Percentiles rank a stretch among this genome's conserved stretches.
Evolutionary conservation across 1,140 invertebrate genomes (phyloP).

Genomic region (Monochamus saltuarius): DNA sequence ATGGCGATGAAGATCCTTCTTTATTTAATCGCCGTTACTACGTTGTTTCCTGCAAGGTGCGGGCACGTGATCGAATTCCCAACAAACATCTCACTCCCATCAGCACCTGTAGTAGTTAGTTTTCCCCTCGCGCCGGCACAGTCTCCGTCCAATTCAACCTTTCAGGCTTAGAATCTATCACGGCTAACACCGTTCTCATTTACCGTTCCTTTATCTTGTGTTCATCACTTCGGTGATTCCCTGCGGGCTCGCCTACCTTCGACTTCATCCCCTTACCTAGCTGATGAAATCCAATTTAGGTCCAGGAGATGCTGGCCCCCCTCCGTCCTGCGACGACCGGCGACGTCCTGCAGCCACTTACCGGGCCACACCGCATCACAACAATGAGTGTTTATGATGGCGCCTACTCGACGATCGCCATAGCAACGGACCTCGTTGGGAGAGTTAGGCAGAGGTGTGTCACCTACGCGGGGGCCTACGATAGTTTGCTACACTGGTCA

Average conservation of each 20-base stretch:
- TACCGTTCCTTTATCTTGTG: constrained; percentile 39
- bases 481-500: too few relatives aligned
- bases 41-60: constrained; percentile 27
- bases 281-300: constrained; percentile 49
- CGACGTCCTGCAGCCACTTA: constrained; percentile 47
- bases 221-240: constrained; percentile 27
- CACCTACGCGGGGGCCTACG: constrained; percentile 30
- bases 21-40: constrained; percentile 27
- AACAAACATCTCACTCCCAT: constrained; percentile 26
- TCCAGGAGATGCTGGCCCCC: constrained; percentile 28
- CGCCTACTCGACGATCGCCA: constrained; percentile 51
- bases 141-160: constrained; percentile 12
- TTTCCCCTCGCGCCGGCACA: constrained; percentile 11
- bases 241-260: constrained; percentile 22
- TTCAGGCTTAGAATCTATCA: constrained; percentile 28
- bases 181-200: constrained; percentile 37
- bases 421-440: constrained; percentile 42
- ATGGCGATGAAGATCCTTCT: constrained; percentile 24
- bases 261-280: constrained; percentile 24
- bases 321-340: constrained; percentile 22
- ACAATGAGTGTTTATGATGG: constrained; percentile 54
- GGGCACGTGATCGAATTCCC: constrained; percentile 36
- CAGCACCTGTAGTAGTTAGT: constrained; percentile 31
- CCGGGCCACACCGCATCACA: constrained; percentile 48
- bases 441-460: constrained; percentile 41